A percentile compares a stretch with the other conserved stretches of the same genome.
These are phyloP conservation scores for Corydoras sp. DNA, from an alignment of 2,113 vertebrate genomes.

Conservation along the genomic window DNA sequence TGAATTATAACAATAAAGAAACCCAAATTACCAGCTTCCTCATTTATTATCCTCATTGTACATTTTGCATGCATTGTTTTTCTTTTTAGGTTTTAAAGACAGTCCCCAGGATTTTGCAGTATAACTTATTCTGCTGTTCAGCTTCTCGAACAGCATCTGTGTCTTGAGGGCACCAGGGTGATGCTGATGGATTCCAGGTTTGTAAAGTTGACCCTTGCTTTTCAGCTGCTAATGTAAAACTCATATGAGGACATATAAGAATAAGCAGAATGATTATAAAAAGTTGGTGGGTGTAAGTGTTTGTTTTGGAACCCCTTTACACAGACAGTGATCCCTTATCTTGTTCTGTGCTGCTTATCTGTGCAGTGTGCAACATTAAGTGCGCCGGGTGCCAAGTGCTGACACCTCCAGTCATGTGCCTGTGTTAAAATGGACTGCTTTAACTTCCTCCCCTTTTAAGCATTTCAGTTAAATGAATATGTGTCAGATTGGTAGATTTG, in stretches of 20 bases:
- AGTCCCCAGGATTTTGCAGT: too few relatives aligned
- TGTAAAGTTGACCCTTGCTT: too few relatives aligned
- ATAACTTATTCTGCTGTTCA: not conserved
- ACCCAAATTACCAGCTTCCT: conserved; percentile 9
- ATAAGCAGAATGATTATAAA: not conserved
- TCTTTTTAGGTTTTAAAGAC: conserved; percentile 21
- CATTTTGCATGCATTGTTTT: conserved; percentile 18
- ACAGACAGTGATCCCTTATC: conserved; percentile 59
- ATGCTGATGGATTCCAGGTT: conserved; percentile 29
- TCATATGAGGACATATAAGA: not conserved
- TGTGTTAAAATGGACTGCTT: conserved; percentile 73
- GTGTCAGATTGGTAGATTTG: not conserved
- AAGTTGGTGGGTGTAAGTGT: conserved; percentile 5
- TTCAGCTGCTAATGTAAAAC: not conserved
- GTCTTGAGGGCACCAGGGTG: conserved; percentile 3
- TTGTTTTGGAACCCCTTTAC: conserved; percentile 44
- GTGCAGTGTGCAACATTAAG: conserved; percentile 57
- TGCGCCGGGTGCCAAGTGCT: conserved; percentile 55
- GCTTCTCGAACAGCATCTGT: conserved; percentile 1
- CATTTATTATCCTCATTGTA: conserved; percentile 36
- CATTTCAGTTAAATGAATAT: not conserved
- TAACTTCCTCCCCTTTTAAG: not conserved
- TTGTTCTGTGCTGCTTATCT: conserved; percentile 70
- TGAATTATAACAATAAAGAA: conserved; percentile 17
- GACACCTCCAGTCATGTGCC: conserved; percentile 67